These are phyloP conservation scores for Meteorus colon DNA, from an alignment of 2,888 invertebrate genomes.

Conservation along the genomic window DNA sequence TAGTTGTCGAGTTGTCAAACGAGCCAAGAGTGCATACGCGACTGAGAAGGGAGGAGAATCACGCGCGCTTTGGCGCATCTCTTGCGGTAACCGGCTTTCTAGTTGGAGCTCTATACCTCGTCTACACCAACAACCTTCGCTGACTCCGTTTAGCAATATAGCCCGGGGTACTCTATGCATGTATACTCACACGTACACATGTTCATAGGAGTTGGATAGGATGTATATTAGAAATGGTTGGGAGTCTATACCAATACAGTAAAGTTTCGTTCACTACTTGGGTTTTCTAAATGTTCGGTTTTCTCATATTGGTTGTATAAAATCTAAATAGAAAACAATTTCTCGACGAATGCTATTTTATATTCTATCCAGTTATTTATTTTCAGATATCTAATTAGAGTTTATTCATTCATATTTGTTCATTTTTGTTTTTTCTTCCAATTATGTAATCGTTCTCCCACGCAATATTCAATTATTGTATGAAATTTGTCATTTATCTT, in stretches of 20 bases:
- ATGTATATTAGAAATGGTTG: not conserved
- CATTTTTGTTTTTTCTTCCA: too few species aligned
- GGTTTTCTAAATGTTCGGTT: not conserved
- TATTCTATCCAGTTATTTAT: too few species aligned
- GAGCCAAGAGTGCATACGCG: constrained; percentile 55
- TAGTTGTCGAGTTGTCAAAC: constrained; percentile 59
- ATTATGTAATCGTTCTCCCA: too few species aligned
- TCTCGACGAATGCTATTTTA: not conserved
- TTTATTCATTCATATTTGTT: too few species aligned
- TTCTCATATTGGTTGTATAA: not conserved
- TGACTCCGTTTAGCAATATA: constrained; percentile 33
- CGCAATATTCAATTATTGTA: too few species aligned
- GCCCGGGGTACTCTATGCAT: constrained; percentile 23
- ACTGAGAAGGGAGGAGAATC: constrained; percentile 36
- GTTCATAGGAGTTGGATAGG: not conserved
- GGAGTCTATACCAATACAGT: constrained; percentile 2
- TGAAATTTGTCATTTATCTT: too few species aligned
- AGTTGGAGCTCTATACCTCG: constrained; percentile 55
- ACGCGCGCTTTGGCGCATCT: constrained; percentile 44
- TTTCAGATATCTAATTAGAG: too few species aligned
- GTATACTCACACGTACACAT: not conserved
- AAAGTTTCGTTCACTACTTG: not conserved
- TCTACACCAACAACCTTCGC: not conserved
- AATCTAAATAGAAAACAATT: constrained; percentile 12
- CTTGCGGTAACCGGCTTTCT: constrained; percentile 69